Conservation (phyloP, 1,140 invertebrate genomes). For the Neodiprion fabricii region DNA sequence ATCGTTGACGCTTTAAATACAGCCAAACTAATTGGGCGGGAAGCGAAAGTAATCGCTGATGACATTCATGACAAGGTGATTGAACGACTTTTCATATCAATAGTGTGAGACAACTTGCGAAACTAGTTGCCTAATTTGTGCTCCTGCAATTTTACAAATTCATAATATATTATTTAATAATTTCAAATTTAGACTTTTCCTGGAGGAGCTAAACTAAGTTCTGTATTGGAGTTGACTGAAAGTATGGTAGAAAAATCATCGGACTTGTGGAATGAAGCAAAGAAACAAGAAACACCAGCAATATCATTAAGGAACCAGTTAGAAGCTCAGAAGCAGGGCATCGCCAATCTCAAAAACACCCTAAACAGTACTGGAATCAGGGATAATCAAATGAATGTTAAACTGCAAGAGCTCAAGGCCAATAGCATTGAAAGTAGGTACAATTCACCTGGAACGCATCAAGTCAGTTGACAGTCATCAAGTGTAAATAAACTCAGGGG, state of each 20-base stretch:
- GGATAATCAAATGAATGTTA: constrained; percentile 63
- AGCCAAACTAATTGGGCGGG: constrained; percentile 70
- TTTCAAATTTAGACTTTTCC: constrained; percentile 40
- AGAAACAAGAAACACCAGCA: constrained; percentile 46
- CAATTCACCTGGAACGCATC: constrained; percentile 14
- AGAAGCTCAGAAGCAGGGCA: constrained; percentile 56
- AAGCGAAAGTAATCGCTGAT: constrained; percentile 69
- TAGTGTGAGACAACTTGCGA: too few species aligned
- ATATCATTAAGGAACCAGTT: constrained; percentile 42
- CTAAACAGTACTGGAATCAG: constrained; percentile 62
- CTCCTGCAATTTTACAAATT: not conserved
- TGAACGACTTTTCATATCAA: constrained; percentile 19
- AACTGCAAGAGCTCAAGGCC: constrained; percentile 55
- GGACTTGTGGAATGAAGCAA: constrained; percentile 54
- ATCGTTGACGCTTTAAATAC: constrained; percentile 73
- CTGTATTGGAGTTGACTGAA: constrained; percentile 52
- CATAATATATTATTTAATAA: not conserved
- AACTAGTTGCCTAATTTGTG: too few species aligned
- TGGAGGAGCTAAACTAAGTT: constrained; percentile 45
- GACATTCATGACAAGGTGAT: constrained; percentile 64
- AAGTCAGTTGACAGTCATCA: too few species aligned
- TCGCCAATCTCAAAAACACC: constrained; percentile 59
- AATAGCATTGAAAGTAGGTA: constrained; percentile 45
- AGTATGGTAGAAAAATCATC: constrained; percentile 59
- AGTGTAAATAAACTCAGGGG: too few species aligned